These are phyloP conservation scores for Nasonia oneida DNA, from an alignment of 2,888 invertebrate genomes.

Conservation along the genomic window DNA sequence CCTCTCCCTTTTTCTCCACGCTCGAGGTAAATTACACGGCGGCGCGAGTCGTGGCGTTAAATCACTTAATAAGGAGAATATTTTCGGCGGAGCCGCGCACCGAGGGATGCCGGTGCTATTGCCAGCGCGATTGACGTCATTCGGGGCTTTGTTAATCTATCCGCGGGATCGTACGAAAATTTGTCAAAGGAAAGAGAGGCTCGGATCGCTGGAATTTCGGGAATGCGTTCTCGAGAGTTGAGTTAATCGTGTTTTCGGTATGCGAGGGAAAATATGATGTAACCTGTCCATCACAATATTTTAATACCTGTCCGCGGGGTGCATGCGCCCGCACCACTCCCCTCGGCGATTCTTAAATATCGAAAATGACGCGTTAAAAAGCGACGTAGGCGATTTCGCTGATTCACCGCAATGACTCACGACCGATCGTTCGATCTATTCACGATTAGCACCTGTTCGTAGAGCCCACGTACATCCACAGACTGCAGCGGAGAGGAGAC, in stretches of 20 bases:
- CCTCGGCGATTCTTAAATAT: constrained; percentile 14
- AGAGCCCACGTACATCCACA: background rate
- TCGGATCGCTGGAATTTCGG: background rate
- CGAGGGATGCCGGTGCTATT: background rate
- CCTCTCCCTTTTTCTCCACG: constrained; percentile 1
- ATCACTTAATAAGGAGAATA: constrained; percentile 55
- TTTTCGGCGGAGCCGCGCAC: background rate
- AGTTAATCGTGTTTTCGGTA: background rate
- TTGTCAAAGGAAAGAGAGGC: background rate
- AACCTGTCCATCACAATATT: constrained; percentile 28
- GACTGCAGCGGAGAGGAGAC: too few relatives aligned
- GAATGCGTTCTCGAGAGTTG: background rate
- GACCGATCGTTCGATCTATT: constrained; percentile 3
- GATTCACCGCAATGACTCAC: constrained; percentile 35
- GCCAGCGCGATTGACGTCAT: background rate
- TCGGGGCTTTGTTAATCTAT: background rate
- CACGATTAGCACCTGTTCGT: background rate
- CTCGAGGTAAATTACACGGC: constrained; percentile 36
- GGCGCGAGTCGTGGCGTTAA: background rate
- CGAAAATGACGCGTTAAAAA: constrained; percentile 38
- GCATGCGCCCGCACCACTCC: background rate
- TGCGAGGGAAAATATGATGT: constrained; percentile 11
- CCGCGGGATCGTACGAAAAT: background rate
- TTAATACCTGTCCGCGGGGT: constrained; percentile 33
- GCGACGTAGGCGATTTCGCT: background rate